Evolutionary conservation across 2,113 vertebrate genomes (phyloP), one percentile per base, ranked within the genome.

Genomic region (Xyliphius kryptos): DNA sequence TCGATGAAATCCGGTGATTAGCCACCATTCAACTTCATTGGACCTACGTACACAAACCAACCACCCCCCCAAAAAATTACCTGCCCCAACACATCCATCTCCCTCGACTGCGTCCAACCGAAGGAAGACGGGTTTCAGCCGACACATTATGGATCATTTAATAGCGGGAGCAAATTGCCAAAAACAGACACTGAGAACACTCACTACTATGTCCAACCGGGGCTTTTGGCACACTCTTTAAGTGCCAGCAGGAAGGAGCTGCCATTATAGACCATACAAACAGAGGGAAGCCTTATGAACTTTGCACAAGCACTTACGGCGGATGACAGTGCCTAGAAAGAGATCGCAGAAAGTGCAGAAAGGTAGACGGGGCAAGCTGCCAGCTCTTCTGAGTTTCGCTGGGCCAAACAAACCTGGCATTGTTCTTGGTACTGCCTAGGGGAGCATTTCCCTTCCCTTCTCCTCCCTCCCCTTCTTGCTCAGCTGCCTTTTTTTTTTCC

Each of bases 231-330:
- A 63, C 79, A 77, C 66, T 43, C 77, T 76, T 84, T 79, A 76
- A 84, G 77, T 77, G 77, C 75, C 77, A 72, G 61, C 78, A 83
- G 83, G 83, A 84, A 83, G 82, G 79, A 81, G 79, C 79, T 67
- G 65, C 71, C 74, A 82, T 84, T 83, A 81, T 79, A 60, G 67
- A 57, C 57, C 66, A 56, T 69, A 80, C 77, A 84, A 86, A 85
- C 82, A 87, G 81, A 83, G 77, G 79, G 77, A 82, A 77, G 81
- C 83, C 86, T 85, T 87, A 83, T 87, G 81, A 87, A 87, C 85
- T 86, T 85, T 84, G 76, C 79, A 85, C 83, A 85, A 86, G 81
- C 75, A 75, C 83, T 83, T 82, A 81, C 60, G 71, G 77, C 69
- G 70, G 68, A 70, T 75, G 73, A 75, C 75, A 67, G 81, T 66